Base-by-base conservation (phyloP, 2,888 invertebrate genomes). In the Scaptomyza flava region DNA sequence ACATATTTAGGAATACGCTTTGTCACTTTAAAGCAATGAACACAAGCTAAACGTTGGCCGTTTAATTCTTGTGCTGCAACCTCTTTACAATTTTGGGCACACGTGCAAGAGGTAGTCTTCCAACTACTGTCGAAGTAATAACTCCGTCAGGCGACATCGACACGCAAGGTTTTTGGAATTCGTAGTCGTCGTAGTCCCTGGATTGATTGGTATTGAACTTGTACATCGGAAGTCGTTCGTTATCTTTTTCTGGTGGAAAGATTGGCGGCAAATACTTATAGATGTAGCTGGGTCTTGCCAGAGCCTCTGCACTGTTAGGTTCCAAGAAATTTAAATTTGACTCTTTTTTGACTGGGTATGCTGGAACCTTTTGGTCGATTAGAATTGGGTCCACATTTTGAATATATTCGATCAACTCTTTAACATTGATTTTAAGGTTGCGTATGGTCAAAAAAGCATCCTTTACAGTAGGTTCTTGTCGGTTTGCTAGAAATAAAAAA, bases 71-170 rank as follows among this genome's bases (percentile, higher is more conserved):
- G 6, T 6, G n/a, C n/a, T 0, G 6, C 14, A 1, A 92, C 88
- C 92, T 93, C 86, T 94, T 93, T 62, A 93, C 93, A 72, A 94
- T 91, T 69, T 93, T 92, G 30, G 97, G 96, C 17, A 96, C 95
- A 79, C 96, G 93, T 6, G 96, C 94, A 92, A 98, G 98, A 1
- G 98, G 98, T 33, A 98, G 92, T 92, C 97, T 97, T 6, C 98
- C 98, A 93, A 98, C 97, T 63, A 97, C 93, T 2, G 97, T 96
- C 0, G 98, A 97, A 2, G 98, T 98, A 69, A 97, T 93, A 91
- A 96, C 97, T 30, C 97, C 97, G 14, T 97, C 96, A 73, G 96
- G 96, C 0, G 98, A 98, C 98, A 98, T 98, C 94, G 97, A 97
- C 9, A 98, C 98, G 92, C 96, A 96, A 72, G 98, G 96, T 93